These are phyloP conservation scores for Adoxophyes honmai DNA, from an alignment of 1,140 invertebrate genomes.

Conservation along the genomic window DNA sequence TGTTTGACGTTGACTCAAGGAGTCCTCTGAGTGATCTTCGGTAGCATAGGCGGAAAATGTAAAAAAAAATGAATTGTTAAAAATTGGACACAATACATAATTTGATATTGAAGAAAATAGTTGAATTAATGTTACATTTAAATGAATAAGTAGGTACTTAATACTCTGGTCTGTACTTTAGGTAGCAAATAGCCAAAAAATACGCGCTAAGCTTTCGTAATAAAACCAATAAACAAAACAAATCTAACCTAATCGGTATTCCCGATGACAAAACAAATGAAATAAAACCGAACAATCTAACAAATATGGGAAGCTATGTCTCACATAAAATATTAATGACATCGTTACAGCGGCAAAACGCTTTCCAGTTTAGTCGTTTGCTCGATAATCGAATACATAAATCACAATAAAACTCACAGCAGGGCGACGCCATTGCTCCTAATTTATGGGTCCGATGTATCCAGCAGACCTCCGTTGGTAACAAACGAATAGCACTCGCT, in stretches of 20 bases:
- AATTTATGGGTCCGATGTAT: constrained; percentile 52
- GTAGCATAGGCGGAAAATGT: no score
- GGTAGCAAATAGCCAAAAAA: no score
- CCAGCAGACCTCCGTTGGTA: constrained; percentile 9
- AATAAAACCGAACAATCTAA: neutral
- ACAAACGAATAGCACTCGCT: neutral
- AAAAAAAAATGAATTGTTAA: no score
- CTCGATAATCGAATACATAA: constrained; percentile 46
- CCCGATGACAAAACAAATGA: neutral
- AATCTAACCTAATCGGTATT: no score
- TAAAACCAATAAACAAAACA: neutral
- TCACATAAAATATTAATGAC: constrained; percentile 19
- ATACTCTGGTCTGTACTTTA: no score
- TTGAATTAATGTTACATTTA: no score
- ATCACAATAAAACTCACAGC: constrained; percentile 64
- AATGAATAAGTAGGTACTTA: no score
- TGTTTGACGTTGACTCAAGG: no score
- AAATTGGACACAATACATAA: no score
- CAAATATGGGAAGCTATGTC: neutral
- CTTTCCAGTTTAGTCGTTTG: constrained; percentile 19
- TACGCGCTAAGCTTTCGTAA: no score
- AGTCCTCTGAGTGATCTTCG: no score
- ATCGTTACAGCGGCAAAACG: constrained; percentile 18
- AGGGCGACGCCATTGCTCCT: constrained; percentile 46
- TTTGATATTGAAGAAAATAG: no score